These are phyloP conservation scores for Melangyna quadrimaculata DNA, from an alignment of 2,888 invertebrate genomes.

Conservation along the genomic window DNA sequence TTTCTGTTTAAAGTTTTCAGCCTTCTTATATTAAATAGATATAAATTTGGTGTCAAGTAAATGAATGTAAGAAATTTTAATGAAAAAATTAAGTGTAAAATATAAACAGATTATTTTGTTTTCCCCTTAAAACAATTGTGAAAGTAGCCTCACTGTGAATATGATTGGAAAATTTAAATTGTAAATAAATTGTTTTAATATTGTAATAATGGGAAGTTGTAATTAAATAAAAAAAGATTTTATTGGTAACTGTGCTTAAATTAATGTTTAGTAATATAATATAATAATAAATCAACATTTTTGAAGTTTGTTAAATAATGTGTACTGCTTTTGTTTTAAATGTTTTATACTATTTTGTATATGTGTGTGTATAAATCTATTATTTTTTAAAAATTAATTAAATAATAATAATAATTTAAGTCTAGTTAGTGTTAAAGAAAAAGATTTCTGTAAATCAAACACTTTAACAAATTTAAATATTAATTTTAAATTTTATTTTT, in stretches of 20 bases:
- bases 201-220: not conserved
- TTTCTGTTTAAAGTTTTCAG: constrained; percentile 36
- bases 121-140: not conserved
- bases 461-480: not conserved
- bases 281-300: not conserved
- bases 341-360: not conserved
- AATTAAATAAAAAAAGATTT: not conserved
- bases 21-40: not conserved
- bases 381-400: not conserved
- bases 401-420: constrained; percentile 9
- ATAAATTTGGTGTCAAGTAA: not conserved
- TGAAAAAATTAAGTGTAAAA: not conserved
- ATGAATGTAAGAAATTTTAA: not conserved
- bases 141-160: not conserved
- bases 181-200: constrained; percentile 11
- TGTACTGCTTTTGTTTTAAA: not conserved
- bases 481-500: not conserved
- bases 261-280: not conserved
- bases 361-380: not conserved
- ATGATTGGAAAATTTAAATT: not conserved
- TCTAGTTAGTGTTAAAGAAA: constrained; percentile 7
- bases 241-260: not conserved
- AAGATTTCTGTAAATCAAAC: not conserved
- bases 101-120: not conserved
- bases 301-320: constrained; percentile 13